Conservation (phyloP, 2,797 vertebrate genomes). For the Ibycter americanus region DNA sequence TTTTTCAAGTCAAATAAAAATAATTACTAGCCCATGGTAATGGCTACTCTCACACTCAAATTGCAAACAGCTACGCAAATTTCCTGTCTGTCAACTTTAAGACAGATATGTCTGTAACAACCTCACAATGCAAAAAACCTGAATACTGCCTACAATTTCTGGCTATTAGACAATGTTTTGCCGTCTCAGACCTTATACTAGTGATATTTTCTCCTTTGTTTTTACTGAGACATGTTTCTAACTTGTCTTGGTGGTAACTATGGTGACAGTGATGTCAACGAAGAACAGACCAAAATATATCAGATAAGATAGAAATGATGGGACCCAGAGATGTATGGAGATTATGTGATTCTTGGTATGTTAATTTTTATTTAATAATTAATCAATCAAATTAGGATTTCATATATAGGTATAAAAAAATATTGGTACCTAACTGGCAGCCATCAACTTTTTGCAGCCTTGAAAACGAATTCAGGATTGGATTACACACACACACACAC, state of each 20-base stretch:
- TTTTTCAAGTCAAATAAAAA: conserved; percentile 15
- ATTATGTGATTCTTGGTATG: background rate
- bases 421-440: background rate
- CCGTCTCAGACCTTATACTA: background rate
- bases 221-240: background rate
- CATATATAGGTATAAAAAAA: background rate
- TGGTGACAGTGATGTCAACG: conserved; percentile 13
- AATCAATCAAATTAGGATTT: background rate
- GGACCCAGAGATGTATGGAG: background rate
- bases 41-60: background rate
- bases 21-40: background rate
- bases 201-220: conserved; percentile 22
- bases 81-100: background rate
- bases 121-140: background rate
- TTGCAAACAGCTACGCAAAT: background rate
- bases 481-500: background rate
- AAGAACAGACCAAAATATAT: conserved; percentile 22
- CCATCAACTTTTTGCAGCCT: background rate
- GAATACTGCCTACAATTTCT: background rate
- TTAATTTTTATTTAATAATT: conserved; percentile 1
- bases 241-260: conserved; percentile 36
- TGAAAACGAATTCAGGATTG: conserved; percentile 52
- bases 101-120: background rate
- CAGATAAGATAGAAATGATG: background rate
- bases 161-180: background rate